Evolutionary conservation across 2,888 invertebrate species (phyloP), one percentile per base, ranked within the genome.

Genomic region (Heliconius charithonia): DNA sequence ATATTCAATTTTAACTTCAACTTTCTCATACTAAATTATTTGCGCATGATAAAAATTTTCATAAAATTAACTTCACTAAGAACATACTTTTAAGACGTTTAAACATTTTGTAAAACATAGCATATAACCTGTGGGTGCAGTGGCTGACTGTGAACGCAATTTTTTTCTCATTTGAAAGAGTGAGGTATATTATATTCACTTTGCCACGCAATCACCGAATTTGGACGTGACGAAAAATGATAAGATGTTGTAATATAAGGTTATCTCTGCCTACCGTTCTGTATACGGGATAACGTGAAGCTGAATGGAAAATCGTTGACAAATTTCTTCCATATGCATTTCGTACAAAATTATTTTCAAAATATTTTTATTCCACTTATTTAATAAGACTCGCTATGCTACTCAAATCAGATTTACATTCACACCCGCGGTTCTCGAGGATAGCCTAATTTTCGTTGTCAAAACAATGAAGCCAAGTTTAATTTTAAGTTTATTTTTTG

Each of bases 401-500:
- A 90, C 89, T 89, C 87, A 90, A 92, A 92, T 92, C 91, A 89
- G 92, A 92, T 92, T 92, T 91, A 90, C 87, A 88, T 92, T 90
- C 87, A 85, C 90, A 89, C 88, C 89, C 86, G 87, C 86, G 88
- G 88, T 90, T 88, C 87, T 88, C 89, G 88, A 88, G 89, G 87
- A 87, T 86, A 86, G 86, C 86, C 90, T 90, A 91, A 90, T 90
- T 91, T 89, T 88, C 85, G 81, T 83, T 84, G 84, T 82, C 84
- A 83, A 82, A 86, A 88, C 88, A 80, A 73, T 76, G 78, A 67
- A 72, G 66, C 76, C 71, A 72, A 73, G 72, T 67, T 85, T 80
- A 83, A 86, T 86, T 74, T 86, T 85, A 83, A 85, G 84, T 84
- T 85, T 83, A 85, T 85, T 85, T 83, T 85, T 75, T 56, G 75